These are phyloP conservation scores for Drosophila fungiperda DNA, from an alignment of 2,888 invertebrate species.

Conservation along the genomic window DNA sequence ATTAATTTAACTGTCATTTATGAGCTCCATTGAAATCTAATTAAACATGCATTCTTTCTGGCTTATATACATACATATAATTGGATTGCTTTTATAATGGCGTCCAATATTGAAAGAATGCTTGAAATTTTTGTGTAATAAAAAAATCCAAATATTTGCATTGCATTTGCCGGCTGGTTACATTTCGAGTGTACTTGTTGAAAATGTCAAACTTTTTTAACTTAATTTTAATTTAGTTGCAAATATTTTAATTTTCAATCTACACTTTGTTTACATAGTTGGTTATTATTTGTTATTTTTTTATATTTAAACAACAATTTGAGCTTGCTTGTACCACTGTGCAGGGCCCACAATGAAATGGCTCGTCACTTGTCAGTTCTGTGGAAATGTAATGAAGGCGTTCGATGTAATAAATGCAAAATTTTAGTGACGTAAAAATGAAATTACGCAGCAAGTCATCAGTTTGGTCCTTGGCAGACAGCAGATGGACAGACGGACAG, in stretches of 20 bases:
- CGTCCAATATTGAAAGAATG: background rate
- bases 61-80: background rate
- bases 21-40: conserved; percentile 1
- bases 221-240: background rate
- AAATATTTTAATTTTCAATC: background rate
- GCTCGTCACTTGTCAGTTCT: conserved; percentile 71
- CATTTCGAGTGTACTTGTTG: background rate
- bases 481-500: conserved; percentile 32
- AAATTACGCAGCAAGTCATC: conserved; percentile 65
- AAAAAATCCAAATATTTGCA: background rate
- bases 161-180: background rate
- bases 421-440: conserved; percentile 73
- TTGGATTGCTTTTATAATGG: background rate
- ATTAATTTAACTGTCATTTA: conserved; percentile 13
- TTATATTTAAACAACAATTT: background rate
- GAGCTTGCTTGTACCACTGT: conserved; percentile 54
- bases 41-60: conserved; percentile 21
- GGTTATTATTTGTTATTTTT: background rate
- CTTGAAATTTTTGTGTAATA: background rate
- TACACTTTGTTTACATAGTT: background rate
- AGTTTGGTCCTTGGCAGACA: conserved; percentile 34
- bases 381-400: conserved; percentile 77
- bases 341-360: conserved; percentile 47
- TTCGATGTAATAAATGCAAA: conserved; percentile 80
- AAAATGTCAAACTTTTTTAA: background rate